Evolutionary conservation across 37 sponge, comb jelly and placozoan genomes (phyloP).

Genomic region (Beroe forskalii): DNA sequence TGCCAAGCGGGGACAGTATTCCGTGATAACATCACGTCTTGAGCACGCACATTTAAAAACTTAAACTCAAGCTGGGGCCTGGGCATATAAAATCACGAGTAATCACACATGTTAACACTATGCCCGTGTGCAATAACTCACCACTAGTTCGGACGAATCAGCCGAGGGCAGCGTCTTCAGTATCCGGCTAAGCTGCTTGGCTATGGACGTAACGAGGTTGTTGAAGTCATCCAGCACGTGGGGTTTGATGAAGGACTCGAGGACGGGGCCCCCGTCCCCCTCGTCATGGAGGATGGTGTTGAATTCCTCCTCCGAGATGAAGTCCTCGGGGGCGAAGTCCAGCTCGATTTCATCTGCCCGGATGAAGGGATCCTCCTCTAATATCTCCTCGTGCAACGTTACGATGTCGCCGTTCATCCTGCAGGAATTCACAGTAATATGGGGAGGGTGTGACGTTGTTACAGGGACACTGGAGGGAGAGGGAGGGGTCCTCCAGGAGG

Average conservation of each 20-base stretch:
- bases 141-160: conserved; percentile 7
- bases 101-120: too few relatives aligned
- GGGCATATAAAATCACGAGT: too few relatives aligned
- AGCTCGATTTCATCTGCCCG: neutral
- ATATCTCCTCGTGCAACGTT: too few relatives aligned
- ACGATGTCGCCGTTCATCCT: conserved; percentile 18
- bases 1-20: too few relatives aligned
- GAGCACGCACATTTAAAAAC: too few relatives aligned
- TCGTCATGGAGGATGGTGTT: neutral
- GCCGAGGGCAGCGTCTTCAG: neutral
- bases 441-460: neutral
- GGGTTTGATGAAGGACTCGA: neutral
- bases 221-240: conserved; percentile 39
- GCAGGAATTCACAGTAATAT: too few relatives aligned
- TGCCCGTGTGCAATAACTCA: too few relatives aligned
- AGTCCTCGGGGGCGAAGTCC: conserved; percentile 19
- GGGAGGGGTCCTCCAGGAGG: too few relatives aligned
- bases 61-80: too few relatives aligned
- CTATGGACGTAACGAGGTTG: conserved; percentile 11
- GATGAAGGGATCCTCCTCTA: neutral
- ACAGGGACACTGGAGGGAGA: neutral
- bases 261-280: neutral
- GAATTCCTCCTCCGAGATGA: neutral
- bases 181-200: neutral
- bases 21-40: too few relatives aligned